Evolutionary conservation across 92 coral and sea anemone genomes (phyloP), one percentile per base, ranked within the genome.

Genomic region (Heteractis magnifica): DNA sequence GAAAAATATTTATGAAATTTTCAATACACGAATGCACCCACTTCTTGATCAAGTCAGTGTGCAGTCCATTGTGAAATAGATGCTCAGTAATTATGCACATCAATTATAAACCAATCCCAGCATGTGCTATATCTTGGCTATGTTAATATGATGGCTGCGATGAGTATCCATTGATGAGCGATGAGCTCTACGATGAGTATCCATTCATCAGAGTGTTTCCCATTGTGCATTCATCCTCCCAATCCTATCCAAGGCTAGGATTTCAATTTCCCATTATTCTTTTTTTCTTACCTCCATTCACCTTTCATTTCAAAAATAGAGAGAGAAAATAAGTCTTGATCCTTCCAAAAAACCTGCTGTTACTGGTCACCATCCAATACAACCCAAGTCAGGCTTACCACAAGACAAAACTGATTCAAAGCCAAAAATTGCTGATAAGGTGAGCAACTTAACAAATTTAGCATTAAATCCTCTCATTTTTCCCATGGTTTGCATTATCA

Each of bases 321-420:
- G 93, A 84, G 86, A 86, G 73, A 93, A 79, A 56, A 90, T 93
- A 51, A 91, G 94, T 79, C 86, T 95, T 77, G 83, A 95, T 79
- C 98, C 98, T 71, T 55, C 91, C 11, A 85, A 87, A 86, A 88
- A 85, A 60, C 55, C 90, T 64, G 16, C 83, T 5, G 8, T 1
- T 11, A 34, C 44, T 11, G 48, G 34, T 15, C 19, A 12, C 56
- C 60, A 79, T 12, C 81, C 41, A 80, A 70, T 68, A 64, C 71
- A 90, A 49, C 65, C 80, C 44, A 52, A 77, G 68, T 6, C 87
- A 75, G 55, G 60, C 21, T 53, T 75, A 53, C 56, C 15, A 6
- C 79, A 68, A 26, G 10, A 10, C 50, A 68, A 52, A 70, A 56
- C 65, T 49, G 60, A 20, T 18, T 68, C 64, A 51, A 82, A 76